Conservation (phyloP, 2,113 vertebrate species). For the Sialia sialis region DNA sequence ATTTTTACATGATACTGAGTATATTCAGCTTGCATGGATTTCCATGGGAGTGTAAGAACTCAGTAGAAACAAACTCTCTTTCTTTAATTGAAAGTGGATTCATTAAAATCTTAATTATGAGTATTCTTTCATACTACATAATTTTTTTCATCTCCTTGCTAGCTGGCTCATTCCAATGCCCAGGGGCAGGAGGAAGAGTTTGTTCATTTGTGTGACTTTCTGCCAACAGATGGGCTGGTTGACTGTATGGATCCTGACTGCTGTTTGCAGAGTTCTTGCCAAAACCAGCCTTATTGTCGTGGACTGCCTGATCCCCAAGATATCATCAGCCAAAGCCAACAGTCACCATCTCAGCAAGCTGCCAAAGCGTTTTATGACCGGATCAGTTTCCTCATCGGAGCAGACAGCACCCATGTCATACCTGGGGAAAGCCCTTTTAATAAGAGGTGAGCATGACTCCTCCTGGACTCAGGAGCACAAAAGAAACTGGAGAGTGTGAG, state of each 20-base stretch:
- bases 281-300: constrained; percentile 89
- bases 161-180: background rate
- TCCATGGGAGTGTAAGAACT: background rate
- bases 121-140: background rate
- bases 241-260: constrained; percentile 99
- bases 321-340: constrained; percentile 82
- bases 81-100: background rate
- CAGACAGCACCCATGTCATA: constrained; percentile 90
- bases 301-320: constrained; percentile 90
- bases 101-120: constrained; percentile 9
- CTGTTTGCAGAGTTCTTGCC: constrained; percentile 92
- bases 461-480: background rate
- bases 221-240: constrained; percentile 86
- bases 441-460: constrained; percentile 83
- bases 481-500: background rate
- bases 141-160: background rate
- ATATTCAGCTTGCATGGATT: background rate
- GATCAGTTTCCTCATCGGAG: constrained; percentile 87
- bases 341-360: constrained; percentile 82
- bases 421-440: constrained; percentile 93
- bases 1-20: background rate
- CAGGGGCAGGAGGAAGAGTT: constrained; percentile 7
- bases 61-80: background rate
- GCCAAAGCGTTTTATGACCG: constrained; percentile 92
- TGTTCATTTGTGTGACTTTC: constrained; percentile 61